Conservation (phyloP, 1,140 invertebrate species). For the Bemisia tabaci region DNA sequence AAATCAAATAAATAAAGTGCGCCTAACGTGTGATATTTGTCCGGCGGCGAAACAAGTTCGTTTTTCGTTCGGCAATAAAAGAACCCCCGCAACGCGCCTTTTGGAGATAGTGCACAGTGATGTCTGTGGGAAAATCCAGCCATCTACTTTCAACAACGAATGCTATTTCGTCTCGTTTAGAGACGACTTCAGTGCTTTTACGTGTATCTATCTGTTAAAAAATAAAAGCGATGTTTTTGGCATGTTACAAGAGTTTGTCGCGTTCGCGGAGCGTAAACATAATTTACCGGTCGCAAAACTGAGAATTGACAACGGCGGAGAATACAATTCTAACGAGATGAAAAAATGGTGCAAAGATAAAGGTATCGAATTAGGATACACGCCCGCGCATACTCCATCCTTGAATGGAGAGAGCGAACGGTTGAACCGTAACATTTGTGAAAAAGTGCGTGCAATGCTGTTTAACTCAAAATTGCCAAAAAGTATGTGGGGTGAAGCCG, state of each 20-base stretch:
- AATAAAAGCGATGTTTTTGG: conserved; percentile 9
- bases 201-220: conserved; percentile 11
- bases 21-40: neutral
- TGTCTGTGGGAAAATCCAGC: conserved; percentile 5
- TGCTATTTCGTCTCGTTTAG: conserved; percentile 11
- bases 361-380: conserved; percentile 22
- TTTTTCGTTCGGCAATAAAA: neutral
- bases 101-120: conserved; percentile 15
- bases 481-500: conserved; percentile 15
- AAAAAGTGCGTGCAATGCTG: conserved; percentile 3
- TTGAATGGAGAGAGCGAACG: conserved; percentile 28
- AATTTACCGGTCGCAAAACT: conserved; percentile 9
- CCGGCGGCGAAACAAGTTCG: conserved; percentile 5
- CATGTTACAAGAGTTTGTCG: conserved; percentile 7
- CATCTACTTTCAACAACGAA: conserved; percentile 2
- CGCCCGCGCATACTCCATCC: conserved; percentile 26
- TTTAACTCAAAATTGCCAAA: conserved; percentile 6
- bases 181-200: conserved; percentile 14
- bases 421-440: conserved; percentile 22
- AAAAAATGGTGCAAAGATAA: conserved; percentile 21
- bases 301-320: too few species aligned
- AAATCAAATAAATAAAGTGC: neutral
- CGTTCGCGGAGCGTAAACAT: neutral
- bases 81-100: conserved; percentile 5
- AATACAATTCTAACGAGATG: conserved; percentile 14